A percentile compares a stretch with the other conserved stretches of the same genome.
Evolutionary conservation across 37 sponge, comb jelly and placozoan species (phyloP).

Genomic region (Haliclona indistincta): DNA sequence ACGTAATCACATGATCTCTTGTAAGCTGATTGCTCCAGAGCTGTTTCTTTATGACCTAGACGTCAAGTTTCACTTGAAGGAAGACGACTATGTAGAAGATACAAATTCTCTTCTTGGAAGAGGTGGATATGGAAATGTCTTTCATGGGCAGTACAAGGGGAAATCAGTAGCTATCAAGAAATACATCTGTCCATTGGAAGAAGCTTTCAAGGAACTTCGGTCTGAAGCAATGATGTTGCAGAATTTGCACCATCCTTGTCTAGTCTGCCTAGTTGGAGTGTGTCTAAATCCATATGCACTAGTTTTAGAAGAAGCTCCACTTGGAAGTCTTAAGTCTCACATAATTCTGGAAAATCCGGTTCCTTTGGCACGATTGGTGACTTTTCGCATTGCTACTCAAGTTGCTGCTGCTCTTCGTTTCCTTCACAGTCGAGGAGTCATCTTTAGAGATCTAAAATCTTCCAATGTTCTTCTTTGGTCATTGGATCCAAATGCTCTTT

Average conservation of each 20-base stretch:
- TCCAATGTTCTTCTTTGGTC: conserved; percentile 87
- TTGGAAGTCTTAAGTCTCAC: conserved; percentile 56
- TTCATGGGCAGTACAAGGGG: conserved; percentile 23
- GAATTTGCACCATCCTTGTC: conserved; percentile 43
- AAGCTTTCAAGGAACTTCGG: conserved; percentile 32
- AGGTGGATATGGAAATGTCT: conserved; percentile 42
- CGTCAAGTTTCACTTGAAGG: conserved; percentile 17
- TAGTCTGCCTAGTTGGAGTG: conserved; percentile 57
- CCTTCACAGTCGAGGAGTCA: conserved; percentile 58
- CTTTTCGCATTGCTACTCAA: conserved; percentile 70
- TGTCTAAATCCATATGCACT: conserved; percentile 29
- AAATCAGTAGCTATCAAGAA: conserved; percentile 40
- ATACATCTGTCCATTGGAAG: background rate
- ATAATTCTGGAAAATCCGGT: conserved; percentile 49
- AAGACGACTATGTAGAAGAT: conserved; percentile 15
- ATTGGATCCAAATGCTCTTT: conserved; percentile 58
- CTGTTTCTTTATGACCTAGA: conserved; percentile 39
- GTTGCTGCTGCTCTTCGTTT: conserved; percentile 74
- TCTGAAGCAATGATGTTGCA: conserved; percentile 40
- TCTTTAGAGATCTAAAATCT: conserved; percentile 85
- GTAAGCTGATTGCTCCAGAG: conserved; percentile 48
- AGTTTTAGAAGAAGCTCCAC: conserved; percentile 83
- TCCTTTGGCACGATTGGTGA: conserved; percentile 58
- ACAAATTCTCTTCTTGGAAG: conserved; percentile 18
- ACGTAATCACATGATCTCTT: conserved; percentile 11